Evolutionary conservation across 2,888 invertebrate genomes (phyloP), one percentile per base, ranked within the genome.

Genomic region (Caenorhabditis sp.): DNA sequence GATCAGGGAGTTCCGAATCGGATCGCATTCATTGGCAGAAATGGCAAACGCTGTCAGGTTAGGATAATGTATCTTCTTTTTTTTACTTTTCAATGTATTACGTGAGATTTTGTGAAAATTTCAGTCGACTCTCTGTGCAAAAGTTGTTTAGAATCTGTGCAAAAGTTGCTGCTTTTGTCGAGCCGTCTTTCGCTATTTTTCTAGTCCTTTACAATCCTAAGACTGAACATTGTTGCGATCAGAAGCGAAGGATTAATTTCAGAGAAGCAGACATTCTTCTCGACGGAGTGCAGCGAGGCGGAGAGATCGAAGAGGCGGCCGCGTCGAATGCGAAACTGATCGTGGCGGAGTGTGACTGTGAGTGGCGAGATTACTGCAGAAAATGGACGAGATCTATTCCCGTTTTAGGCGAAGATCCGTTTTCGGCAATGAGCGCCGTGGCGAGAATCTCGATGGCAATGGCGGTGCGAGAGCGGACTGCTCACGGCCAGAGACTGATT

Each of bases 341-440:
- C 22, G 75, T 75, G 9, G 75, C 75, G 1, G 63, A 75, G n/a
- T 75, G 75, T 58, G 70, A 75, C 58, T 75, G 75, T 75, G 20
- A 65, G 62, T 55, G 6, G 17, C 4, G 8, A 5, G 32, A 13
- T 24, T 22, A 39, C 15, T 27, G n/a, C 22, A 45, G 7, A 17
- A 6, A 24, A 48, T 6, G 11, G 35, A 7, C 35, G 35, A 13
- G 1, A 27, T 24, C 5, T 7, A 8, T 24, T 17, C 35, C n/a
- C 30, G n/a, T 56, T 52, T 13, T 39, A 73, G 73, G 73, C 24
- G 59, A 70, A 4, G 75, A 75, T 30, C 75, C 75, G 17, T 75
- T 75, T 27, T 75, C 75, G 1, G 56, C 75, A 15, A 75, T 75
- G 75, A 70, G 58, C 0, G 75, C 75, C 9, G 75, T 63, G 22